Evolutionary conservation across 2,797 vertebrate genomes (phyloP), one percentile per base, ranked within the genome.

Genomic region (Periophthalmus magnuspinnatus): DNA sequence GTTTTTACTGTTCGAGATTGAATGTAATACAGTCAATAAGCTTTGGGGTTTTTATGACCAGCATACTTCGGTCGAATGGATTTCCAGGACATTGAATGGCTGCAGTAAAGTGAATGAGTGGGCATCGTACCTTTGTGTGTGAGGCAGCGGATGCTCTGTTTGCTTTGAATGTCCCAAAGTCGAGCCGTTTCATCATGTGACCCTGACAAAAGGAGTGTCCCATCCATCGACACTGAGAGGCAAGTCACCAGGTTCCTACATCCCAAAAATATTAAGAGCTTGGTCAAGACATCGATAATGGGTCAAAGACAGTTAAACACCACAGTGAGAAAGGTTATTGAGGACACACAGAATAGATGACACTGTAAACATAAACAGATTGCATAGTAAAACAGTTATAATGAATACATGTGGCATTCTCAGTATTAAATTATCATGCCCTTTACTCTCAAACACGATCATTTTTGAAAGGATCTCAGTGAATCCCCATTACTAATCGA

Each of bases 121-220:
- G 48, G 57, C 0, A 6, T 71, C 82, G 72, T 87, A 98, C 97
- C 97, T 96, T 97, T 98, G 82, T 97, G 95, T 68, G 92, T 86
- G 66, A 97, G 89, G 0, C 95, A 96, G 71, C 95, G 95, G 54
- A 98, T 70, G 74, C 95, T 97, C 89, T 99, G 97, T 79, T 96
- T 97, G 90, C 97, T 99, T 68, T 97, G 95, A 69, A 98, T 78
- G 70, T 99, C 96, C 97, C 97, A 99, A 17, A 99, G 92, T 10
- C 95, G 88, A 19, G 94, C 95, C 0, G 95, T 96, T 88, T 99
- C 97, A 0, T 99, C 97, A 0, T 98, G 96, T 0, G 97, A 99
- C 62, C 97, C 97, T 0, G 97, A 99, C 1, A 98, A 91, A 56
- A 99, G 90, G 1, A 97, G 83, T 0, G 94, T 96, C 70, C 97